phyloP scores from a whole-genome alignment of 2,797 vertebrate genomes.

The Florisuga fusca region DNA sequence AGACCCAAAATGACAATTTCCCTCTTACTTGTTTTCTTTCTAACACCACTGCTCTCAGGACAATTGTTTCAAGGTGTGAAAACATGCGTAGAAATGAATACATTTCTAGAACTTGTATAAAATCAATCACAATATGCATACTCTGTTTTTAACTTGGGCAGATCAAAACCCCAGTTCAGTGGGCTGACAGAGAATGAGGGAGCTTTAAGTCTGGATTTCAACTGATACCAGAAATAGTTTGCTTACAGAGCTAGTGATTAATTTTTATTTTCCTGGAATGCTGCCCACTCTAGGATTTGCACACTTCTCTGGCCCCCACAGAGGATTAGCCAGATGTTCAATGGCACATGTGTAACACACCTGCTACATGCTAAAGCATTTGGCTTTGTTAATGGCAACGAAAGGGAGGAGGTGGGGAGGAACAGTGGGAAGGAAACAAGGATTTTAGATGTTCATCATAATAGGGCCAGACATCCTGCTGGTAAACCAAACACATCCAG shows the following conservation, averaged over 20 bases:
- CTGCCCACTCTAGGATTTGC: constrained; percentile 40
- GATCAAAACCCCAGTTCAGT: neutral
- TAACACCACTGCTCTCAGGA: neutral
- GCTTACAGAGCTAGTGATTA: neutral
- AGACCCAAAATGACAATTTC: neutral
- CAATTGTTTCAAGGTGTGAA: constrained; percentile 40
- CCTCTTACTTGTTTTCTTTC: neutral
- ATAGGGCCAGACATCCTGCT: neutral
- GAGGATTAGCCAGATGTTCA: constrained; percentile 53
- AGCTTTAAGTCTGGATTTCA: neutral
- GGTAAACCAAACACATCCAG: neutral
- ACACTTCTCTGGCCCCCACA: neutral
- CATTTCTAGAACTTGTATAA: neutral
- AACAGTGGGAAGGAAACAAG: neutral
- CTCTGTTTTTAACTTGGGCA: neutral
- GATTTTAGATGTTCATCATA: neutral
- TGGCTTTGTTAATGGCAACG: neutral
- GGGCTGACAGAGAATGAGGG: neutral
- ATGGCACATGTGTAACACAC: constrained; percentile 18
- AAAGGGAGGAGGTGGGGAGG: neutral
- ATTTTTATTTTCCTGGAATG: neutral
- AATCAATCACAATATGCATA: neutral
- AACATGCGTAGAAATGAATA: neutral
- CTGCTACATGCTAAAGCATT: constrained; percentile 7
- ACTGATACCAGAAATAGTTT: neutral